Conservation (phyloP, 2,888 invertebrate genomes). For the Tetragonisca angustula region DNA sequence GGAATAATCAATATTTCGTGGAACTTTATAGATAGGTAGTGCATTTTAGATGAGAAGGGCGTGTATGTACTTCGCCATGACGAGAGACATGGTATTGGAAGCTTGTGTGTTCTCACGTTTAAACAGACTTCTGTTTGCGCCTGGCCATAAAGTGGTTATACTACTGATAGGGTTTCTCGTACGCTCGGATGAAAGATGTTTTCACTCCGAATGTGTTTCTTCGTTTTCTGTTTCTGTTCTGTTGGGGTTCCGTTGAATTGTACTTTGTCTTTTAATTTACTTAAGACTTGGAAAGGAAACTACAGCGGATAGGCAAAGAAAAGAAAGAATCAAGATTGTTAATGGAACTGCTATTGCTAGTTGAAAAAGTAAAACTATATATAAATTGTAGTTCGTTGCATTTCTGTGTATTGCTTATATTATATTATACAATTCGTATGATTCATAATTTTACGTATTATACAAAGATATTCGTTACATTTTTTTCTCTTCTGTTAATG, state of each 20-base stretch:
- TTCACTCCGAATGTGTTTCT: background rate
- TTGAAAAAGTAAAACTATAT: background rate
- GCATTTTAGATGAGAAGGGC: background rate
- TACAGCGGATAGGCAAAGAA: background rate
- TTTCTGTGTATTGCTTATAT: too few relatives aligned
- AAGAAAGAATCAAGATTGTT: background rate
- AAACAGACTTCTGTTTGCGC: background rate
- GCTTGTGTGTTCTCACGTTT: background rate
- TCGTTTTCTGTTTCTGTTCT: background rate
- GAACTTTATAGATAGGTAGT: background rate
- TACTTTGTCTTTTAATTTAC: background rate
- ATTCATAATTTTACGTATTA: too few relatives aligned
- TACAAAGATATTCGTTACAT: too few relatives aligned
- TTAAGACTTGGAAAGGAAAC: background rate
- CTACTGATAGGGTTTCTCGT: background rate
- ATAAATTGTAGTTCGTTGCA: background rate
- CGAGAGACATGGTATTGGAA: background rate
- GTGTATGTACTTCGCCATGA: too few relatives aligned
- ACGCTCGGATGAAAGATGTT: background rate
- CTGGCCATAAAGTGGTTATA: background rate
- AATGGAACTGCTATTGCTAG: background rate
- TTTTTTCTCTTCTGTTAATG: background rate
- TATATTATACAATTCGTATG: too few relatives aligned
- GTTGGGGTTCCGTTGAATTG: background rate
- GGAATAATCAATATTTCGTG: background rate